These are phyloP conservation scores for Spinus olivaceus DNA, from an alignment of 2,797 vertebrate species.

Conservation along the genomic window DNA sequence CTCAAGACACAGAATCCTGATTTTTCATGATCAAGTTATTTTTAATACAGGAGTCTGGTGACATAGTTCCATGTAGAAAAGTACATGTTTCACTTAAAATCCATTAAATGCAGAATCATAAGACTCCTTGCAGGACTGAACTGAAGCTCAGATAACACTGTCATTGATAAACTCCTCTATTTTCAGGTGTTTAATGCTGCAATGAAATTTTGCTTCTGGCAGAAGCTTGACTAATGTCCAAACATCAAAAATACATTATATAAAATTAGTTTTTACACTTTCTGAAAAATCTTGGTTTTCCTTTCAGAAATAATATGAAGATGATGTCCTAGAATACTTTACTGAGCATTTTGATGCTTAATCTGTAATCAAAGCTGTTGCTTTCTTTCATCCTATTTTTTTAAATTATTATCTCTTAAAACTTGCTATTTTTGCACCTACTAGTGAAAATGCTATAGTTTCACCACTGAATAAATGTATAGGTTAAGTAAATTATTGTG, in stretches of 20 bases:
- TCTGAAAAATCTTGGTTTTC: not conserved
- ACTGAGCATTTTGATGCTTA: not conserved
- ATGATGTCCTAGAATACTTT: not conserved
- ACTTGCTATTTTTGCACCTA: not conserved
- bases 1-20: not conserved
- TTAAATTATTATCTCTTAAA: not conserved
- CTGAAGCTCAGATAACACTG: not conserved
- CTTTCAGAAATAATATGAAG: not conserved
- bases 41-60: not conserved
- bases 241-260: not conserved
- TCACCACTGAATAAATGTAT: fast-evolving
- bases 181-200: not conserved
- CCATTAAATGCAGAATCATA: not conserved
- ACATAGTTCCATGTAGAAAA: not conserved
- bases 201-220: not conserved
- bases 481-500: not conserved
- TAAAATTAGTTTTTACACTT: not conserved
- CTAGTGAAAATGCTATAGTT: not conserved
- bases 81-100: conserved; percentile 10
- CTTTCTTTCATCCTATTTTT: not conserved
- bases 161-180: not conserved
- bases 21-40: not conserved
- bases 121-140: not conserved
- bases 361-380: not conserved
- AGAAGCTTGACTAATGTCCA: not conserved